These are phyloP conservation scores for Erpornis zantholeuca DNA, from an alignment of 2,113 vertebrate genomes.

Conservation along the genomic window DNA sequence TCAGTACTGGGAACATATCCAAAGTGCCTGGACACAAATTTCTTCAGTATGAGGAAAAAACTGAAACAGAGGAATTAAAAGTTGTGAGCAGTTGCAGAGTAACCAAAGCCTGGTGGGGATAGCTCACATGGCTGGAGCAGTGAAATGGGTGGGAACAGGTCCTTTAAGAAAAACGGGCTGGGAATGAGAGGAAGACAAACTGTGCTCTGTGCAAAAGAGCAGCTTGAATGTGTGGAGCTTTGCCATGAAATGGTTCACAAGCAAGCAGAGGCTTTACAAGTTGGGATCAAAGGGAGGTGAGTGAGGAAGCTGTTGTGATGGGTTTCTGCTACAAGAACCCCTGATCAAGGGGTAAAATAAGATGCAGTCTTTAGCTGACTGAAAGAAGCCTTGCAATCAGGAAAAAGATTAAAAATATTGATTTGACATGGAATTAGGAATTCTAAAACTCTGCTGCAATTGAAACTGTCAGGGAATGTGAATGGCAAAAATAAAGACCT, in stretches of 20 bases:
- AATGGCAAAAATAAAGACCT: not conserved
- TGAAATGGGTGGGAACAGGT: not conserved
- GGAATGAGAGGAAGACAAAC: not conserved
- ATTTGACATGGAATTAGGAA: not conserved
- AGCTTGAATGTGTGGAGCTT: not conserved
- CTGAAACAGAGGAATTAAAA: not conserved
- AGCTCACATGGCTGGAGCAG: not conserved
- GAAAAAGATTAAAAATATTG: slow-evolving; percentile 14
- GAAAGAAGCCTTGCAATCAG: not conserved
- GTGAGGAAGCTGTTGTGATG: not conserved
- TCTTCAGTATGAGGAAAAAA: not conserved
- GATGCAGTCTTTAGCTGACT: not conserved
- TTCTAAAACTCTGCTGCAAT: not conserved
- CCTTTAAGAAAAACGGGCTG: not conserved
- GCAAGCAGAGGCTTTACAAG: not conserved
- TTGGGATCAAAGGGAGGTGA: not conserved
- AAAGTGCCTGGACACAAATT: not conserved
- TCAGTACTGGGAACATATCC: not conserved
- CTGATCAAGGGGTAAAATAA: not conserved
- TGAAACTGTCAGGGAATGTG: not conserved
- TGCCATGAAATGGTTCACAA: not conserved
- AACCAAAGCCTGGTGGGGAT: not conserved
- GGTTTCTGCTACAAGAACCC: not conserved
- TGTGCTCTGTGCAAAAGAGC: not conserved
- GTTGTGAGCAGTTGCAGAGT: not conserved